phyloP scores from a whole-genome alignment of 2,113 vertebrate genomes.

The Montifringilla adamsi region DNA sequence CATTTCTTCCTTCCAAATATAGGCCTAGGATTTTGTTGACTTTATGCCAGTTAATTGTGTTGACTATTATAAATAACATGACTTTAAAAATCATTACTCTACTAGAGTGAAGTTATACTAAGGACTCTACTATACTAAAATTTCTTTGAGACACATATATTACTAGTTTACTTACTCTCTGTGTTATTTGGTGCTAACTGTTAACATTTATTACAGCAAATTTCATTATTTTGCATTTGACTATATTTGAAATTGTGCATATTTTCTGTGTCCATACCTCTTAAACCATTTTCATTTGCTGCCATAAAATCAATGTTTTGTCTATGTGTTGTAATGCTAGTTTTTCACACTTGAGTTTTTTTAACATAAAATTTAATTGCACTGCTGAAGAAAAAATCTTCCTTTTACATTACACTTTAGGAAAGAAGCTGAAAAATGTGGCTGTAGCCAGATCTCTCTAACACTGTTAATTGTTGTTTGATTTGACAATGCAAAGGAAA shows the following conservation, averaged over 20 bases:
- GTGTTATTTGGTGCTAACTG: neutral
- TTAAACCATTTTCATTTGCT: neutral
- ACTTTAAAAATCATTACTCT: neutral
- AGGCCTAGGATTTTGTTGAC: neutral
- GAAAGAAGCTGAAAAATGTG: neutral
- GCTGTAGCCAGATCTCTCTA: neutral
- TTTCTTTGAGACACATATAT: neutral
- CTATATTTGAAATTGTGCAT: neutral
- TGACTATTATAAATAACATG: neutral
- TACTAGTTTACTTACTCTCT: neutral
- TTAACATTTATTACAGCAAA: neutral
- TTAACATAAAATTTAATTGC: neutral
- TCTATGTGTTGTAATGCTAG: neutral
- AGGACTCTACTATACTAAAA: neutral
- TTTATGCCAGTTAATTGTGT: neutral
- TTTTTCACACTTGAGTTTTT: neutral
- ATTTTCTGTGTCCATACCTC: neutral
- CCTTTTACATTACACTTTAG: neutral
- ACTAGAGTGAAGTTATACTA: neutral
- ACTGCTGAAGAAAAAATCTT: neutral
- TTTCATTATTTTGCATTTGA: neutral
- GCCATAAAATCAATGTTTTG: neutral
- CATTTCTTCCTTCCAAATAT: neutral
- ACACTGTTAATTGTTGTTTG: neutral
- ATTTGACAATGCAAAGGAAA: neutral